Evolutionary conservation across 1,140 invertebrate species (phyloP).

Genomic region (Apis florea): DNA sequence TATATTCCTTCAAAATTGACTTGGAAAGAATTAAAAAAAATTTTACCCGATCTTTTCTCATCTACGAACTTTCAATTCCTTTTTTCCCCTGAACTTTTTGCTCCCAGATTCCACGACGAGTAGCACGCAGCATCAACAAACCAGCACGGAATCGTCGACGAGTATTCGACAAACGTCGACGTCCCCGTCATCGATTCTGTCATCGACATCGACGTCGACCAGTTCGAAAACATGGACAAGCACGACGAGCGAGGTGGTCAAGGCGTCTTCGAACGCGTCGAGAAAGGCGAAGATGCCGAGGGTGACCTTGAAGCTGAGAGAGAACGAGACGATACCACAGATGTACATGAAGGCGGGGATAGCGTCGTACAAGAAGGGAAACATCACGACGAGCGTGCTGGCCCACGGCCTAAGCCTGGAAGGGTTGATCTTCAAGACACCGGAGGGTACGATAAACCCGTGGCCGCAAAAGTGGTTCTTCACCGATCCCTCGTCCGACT

Average conservation of each 20-base stretch:
- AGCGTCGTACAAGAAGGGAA: constrained; percentile 74
- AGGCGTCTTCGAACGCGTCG: constrained; percentile 30
- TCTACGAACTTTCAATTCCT: too few relatives aligned
- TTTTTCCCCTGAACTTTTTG: background rate
- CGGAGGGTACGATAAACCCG: constrained; percentile 75
- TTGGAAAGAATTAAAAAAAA: too few relatives aligned
- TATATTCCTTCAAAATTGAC: too few relatives aligned
- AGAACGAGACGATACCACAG: constrained; percentile 74
- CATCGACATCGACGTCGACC: constrained; percentile 33
- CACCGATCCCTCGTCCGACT: constrained; percentile 83
- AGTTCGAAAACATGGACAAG: constrained; percentile 18
- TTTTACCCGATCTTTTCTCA: too few relatives aligned
- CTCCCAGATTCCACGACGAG: constrained; percentile 25
- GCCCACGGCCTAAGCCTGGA: constrained; percentile 72
- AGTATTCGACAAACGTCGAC: constrained; percentile 30
- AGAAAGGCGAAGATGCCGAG: constrained; percentile 68
- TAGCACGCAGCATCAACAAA: constrained; percentile 42
- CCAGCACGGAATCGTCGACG: constrained; percentile 28
- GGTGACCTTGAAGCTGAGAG: constrained; percentile 71
- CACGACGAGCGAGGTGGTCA: constrained; percentile 13
- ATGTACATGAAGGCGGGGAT: constrained; percentile 75
- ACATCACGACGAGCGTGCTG: constrained; percentile 73
- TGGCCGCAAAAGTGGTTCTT: constrained; percentile 82
- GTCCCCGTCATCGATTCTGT: background rate
- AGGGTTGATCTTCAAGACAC: constrained; percentile 74